Conservation (phyloP, 2,113 vertebrate genomes). For the Megaceryle torquata region DNA sequence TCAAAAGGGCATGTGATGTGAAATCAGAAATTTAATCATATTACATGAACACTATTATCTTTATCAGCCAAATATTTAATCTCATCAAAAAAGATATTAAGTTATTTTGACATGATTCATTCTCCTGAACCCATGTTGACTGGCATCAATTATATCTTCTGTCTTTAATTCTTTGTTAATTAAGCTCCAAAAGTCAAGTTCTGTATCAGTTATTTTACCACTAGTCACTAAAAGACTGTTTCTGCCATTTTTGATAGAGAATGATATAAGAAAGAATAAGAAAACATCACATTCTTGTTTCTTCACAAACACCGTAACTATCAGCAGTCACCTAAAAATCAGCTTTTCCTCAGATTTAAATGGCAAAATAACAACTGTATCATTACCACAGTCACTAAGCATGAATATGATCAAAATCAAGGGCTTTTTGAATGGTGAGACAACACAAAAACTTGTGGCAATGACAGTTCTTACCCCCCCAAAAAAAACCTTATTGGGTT, state of each 20-base stretch:
- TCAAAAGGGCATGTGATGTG: conserved; percentile 17
- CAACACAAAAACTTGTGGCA: not conserved
- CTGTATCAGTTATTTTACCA: not conserved
- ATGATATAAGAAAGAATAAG: not conserved
- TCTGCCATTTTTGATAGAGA: not conserved
- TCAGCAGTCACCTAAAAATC: not conserved
- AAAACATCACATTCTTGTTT: not conserved
- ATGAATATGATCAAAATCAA: not conserved
- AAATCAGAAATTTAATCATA: conserved; percentile 37
- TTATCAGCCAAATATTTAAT: conserved; percentile 44
- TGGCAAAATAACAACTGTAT: not conserved
- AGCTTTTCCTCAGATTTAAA: not conserved
- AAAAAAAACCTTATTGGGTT: fast-evolving
- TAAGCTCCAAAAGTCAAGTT: not conserved
- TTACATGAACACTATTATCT: conserved; percentile 25
- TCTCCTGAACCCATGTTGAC: not conserved
- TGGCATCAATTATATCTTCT: conserved; percentile 29
- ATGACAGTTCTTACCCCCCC: not conserved
- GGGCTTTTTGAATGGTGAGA: not conserved
- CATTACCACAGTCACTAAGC: not conserved
- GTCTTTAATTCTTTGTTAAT: conserved; percentile 35
- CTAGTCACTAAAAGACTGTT: not conserved
- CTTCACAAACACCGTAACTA: not conserved
- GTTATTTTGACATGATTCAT: conserved; percentile 23
- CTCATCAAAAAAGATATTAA: conserved; percentile 37